Conservation (phyloP, 2,888 invertebrate species). For the Spialia ferax region DNA sequence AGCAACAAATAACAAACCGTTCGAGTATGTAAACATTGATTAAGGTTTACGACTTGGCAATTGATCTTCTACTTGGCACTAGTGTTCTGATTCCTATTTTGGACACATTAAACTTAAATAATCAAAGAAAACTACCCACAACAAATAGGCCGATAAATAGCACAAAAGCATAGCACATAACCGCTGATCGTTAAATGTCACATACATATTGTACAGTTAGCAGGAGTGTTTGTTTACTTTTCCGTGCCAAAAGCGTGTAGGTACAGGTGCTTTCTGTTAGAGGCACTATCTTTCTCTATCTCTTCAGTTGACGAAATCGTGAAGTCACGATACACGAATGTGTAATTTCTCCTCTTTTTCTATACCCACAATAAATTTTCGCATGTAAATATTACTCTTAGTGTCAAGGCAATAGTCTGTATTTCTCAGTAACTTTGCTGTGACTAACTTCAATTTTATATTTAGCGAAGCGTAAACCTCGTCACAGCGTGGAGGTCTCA, state of each 20-base stretch:
- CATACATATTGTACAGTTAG: too few species aligned
- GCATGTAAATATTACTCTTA: background rate
- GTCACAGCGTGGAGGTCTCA: conserved; percentile 19
- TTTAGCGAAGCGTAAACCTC: conserved; percentile 23
- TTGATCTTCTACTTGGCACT: background rate
- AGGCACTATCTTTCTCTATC: too few species aligned
- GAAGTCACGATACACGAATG: too few species aligned
- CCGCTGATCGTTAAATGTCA: too few species aligned
- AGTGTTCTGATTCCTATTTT: background rate
- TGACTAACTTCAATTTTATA: conserved; percentile 21
- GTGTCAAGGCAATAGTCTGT: background rate
- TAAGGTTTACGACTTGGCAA: conserved; percentile 9
- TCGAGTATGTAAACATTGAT: conserved; percentile 26
- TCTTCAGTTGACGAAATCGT: too few species aligned
- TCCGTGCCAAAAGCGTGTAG: too few species aligned
- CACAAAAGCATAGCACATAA: too few species aligned
- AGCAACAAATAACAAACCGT: conserved; percentile 31
- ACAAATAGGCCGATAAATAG: too few species aligned
- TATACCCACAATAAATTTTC: background rate
- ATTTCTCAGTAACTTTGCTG: background rate
- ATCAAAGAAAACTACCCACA: too few species aligned
- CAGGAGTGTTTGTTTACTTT: too few species aligned
- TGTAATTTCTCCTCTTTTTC: background rate
- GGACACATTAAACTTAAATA: background rate
- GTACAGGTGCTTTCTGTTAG: too few species aligned